Evolutionary conservation across 1,140 invertebrate genomes (phyloP).

Genomic region (Heliothis virescens): DNA sequence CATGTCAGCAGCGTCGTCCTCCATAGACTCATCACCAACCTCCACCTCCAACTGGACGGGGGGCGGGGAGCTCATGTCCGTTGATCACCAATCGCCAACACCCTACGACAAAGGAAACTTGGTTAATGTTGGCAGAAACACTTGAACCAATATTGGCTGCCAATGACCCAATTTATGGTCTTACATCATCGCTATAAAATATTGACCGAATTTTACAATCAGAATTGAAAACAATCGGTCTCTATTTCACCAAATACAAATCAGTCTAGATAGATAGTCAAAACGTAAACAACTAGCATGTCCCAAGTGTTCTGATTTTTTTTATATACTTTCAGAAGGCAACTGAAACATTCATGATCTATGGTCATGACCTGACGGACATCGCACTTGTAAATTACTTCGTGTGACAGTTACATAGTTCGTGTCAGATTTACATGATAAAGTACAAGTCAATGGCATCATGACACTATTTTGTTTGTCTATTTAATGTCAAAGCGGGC

Average conservation of each 20-base stretch:
- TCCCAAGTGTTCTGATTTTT: no score
- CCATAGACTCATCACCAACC: slow-evolving; percentile 77
- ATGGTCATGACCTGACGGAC: neutral
- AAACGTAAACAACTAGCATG: no score
- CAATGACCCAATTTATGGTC: no score
- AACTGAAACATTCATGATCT: neutral
- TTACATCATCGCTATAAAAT: no score
- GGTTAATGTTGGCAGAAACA: neutral
- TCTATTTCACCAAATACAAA: no score
- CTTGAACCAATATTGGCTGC: neutral
- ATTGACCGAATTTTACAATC: no score
- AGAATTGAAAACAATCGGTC: no score
- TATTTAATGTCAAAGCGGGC: no score
- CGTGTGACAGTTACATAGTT: neutral
- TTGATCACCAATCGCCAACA: slow-evolving; percentile 51
- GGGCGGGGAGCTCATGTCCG: slow-evolving; percentile 76
- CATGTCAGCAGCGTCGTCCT: slow-evolving; percentile 74
- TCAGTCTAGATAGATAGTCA: no score
- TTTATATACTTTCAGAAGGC: neutral
- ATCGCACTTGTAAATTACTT: neutral
- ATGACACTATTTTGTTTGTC: no score
- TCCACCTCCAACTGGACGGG: slow-evolving; percentile 78
- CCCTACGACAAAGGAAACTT: slow-evolving; percentile 35
- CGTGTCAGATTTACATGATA: slow-evolving; percentile 14
- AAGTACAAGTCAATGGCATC: neutral